These are phyloP conservation scores for Sinonovacula constricta DNA, from an alignment of 1,140 invertebrate species.

Conservation along the genomic window DNA sequence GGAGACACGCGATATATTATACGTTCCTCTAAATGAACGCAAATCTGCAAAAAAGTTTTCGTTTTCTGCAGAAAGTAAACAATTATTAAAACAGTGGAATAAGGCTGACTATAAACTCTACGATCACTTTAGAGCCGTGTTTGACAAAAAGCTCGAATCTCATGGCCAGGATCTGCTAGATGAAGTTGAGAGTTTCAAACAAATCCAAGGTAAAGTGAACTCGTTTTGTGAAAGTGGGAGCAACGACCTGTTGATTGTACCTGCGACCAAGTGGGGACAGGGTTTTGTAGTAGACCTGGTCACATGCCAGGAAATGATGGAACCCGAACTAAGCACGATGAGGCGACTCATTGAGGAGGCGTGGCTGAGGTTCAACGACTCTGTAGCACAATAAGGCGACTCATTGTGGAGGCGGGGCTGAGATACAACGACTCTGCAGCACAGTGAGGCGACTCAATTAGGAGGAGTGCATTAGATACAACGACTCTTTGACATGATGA, in stretches of 20 bases:
- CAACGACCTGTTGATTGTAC: slow-evolving; percentile 14
- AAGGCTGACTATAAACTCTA: slow-evolving; percentile 67
- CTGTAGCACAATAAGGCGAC: too few relatives aligned
- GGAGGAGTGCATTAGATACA: too few relatives aligned
- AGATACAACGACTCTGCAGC: too few relatives aligned
- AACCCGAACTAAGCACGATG: slow-evolving; percentile 56
- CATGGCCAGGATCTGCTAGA: slow-evolving; percentile 54
- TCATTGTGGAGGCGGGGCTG: too few relatives aligned
- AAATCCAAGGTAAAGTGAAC: slow-evolving; percentile 49
- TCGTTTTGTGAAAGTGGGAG: slow-evolving; percentile 48
- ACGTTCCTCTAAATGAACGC: slow-evolving; percentile 65
- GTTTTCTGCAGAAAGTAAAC: slow-evolving; percentile 51
- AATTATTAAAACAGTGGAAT: slow-evolving; percentile 52
- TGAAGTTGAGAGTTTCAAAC: slow-evolving; percentile 63
- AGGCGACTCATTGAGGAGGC: slow-evolving; percentile 54
- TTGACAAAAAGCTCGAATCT: slow-evolving; percentile 51
- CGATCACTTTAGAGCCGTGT: slow-evolving; percentile 55
- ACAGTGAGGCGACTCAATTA: too few relatives aligned
- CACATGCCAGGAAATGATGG: slow-evolving; percentile 61
- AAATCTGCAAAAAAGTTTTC: slow-evolving; percentile 43
- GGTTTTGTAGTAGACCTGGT: slow-evolving; percentile 49
- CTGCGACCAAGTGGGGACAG: slow-evolving; percentile 54
- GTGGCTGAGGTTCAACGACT: slow-evolving; percentile 11
- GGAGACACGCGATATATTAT: slow-evolving; percentile 71
- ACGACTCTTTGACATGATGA: too few relatives aligned